Evolutionary conservation across 2,113 vertebrate genomes (phyloP).

Genomic region (Bagarius yarrelli): DNA sequence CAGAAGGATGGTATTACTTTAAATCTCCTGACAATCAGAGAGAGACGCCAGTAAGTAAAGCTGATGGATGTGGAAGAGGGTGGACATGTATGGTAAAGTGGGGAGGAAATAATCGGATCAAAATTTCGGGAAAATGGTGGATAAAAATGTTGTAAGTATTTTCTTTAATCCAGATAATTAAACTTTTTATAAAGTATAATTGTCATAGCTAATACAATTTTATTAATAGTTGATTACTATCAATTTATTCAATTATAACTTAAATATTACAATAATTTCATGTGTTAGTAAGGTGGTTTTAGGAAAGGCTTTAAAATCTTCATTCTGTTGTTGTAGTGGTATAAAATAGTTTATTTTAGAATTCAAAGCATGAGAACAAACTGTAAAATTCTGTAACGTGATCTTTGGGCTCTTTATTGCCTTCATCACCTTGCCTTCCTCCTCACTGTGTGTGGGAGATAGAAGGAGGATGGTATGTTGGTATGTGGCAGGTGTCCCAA

Average conservation of each 20-base stretch:
- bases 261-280: not conserved
- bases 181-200: not conserved
- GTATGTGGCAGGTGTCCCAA: not conserved
- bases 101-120: not conserved
- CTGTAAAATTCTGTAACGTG: not conserved
- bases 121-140: no score
- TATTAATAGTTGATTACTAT: not conserved
- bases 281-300: not conserved
- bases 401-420: not conserved
- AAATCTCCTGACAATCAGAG: not conserved
- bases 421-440: not conserved
- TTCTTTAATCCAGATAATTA: not conserved
- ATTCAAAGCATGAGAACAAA: not conserved
- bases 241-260: not conserved
- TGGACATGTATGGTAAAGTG: not conserved
- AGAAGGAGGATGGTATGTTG: not conserved
- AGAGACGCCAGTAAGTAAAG: not conserved
- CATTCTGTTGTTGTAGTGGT: not conserved
- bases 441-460: constrained; percentile 3
- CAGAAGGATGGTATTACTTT: not conserved
- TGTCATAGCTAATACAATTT: not conserved
- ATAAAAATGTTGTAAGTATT: not conserved
- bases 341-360: not conserved
- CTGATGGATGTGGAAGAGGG: not conserved
- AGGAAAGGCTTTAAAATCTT: not conserved